Evolutionary conservation across 2,113 vertebrate species (phyloP).

Genomic region (Corydoras maculifer): DNA sequence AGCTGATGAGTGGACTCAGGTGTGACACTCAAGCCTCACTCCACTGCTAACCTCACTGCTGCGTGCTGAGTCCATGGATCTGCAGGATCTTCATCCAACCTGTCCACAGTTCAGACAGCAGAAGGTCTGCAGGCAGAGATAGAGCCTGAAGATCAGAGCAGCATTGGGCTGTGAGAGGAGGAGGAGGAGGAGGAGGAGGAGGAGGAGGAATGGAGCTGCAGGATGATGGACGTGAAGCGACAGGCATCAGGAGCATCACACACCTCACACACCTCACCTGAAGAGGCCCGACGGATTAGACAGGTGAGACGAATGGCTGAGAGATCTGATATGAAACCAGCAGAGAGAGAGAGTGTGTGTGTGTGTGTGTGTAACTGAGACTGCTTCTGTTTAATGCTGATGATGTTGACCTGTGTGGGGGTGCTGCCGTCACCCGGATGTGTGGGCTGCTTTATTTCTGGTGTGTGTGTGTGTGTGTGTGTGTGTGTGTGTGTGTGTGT

Average conservation of each 20-base stretch:
- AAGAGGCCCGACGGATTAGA: constrained; percentile 11
- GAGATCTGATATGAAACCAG: background rate
- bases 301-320: constrained; percentile 29
- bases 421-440: too few relatives aligned
- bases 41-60: too few relatives aligned
- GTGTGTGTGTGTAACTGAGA: too few relatives aligned
- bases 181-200: constrained; percentile 31
- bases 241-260: constrained; percentile 14
- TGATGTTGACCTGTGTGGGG: too few relatives aligned
- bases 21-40: too few relatives aligned
- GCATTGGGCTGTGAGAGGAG: constrained; percentile 11
- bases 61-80: too few relatives aligned
- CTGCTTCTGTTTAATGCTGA: background rate
- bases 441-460: too few relatives aligned
- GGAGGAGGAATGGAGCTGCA: constrained; percentile 36
- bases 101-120: background rate
- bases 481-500: too few relatives aligned
- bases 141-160: constrained; percentile 33
- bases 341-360: background rate
- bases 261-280: constrained; percentile 13
- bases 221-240: constrained; percentile 33
- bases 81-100: background rate
- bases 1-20: too few relatives aligned
- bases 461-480: too few relatives aligned
- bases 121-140: constrained; percentile 22